These are phyloP conservation scores for Sturnira hondurensis DNA, from an alignment of 2,113 vertebrate species.

Conservation along the genomic window DNA sequence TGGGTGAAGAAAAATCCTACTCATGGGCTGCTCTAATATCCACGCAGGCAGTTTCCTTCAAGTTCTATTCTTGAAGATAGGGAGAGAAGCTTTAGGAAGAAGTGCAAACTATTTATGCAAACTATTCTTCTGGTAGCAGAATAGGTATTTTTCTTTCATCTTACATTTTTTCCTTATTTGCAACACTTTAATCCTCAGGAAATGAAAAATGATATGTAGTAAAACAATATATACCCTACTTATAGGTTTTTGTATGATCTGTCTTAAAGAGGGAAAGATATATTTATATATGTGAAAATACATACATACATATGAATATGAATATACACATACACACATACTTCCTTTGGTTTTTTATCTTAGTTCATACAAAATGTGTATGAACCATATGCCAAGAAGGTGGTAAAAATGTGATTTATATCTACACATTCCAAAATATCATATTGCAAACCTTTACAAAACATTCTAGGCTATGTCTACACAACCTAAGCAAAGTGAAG, in stretches of 20 bases:
- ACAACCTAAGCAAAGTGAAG: constrained; percentile 20
- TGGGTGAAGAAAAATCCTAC: neutral
- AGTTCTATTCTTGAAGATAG: neutral
- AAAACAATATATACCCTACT: constrained; percentile 16
- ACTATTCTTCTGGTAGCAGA: neutral
- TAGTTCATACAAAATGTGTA: constrained; percentile 34
- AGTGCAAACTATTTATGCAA: constrained; percentile 35
- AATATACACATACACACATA: neutral
- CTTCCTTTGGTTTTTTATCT: constrained; percentile 37
- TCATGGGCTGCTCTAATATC: neutral
- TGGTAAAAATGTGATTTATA: constrained; percentile 39
- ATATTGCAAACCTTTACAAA: constrained; percentile 39
- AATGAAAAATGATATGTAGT: constrained; percentile 53
- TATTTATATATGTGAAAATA: neutral
- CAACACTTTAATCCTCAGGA: constrained; percentile 20
- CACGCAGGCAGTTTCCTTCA: neutral
- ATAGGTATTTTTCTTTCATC: constrained; percentile 43
- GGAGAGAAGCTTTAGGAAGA: constrained; percentile 10
- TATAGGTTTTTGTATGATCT: constrained; percentile 23
- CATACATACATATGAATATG: neutral
- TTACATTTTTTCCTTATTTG: constrained; percentile 36
- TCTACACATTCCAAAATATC: constrained; percentile 19
- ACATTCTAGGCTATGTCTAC: constrained; percentile 16
- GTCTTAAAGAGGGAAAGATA: neutral
- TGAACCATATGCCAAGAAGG: constrained; percentile 31